Evolutionary conservation across 1,140 invertebrate genomes (phyloP).

Genomic region (Aphaenogaster rudis): DNA sequence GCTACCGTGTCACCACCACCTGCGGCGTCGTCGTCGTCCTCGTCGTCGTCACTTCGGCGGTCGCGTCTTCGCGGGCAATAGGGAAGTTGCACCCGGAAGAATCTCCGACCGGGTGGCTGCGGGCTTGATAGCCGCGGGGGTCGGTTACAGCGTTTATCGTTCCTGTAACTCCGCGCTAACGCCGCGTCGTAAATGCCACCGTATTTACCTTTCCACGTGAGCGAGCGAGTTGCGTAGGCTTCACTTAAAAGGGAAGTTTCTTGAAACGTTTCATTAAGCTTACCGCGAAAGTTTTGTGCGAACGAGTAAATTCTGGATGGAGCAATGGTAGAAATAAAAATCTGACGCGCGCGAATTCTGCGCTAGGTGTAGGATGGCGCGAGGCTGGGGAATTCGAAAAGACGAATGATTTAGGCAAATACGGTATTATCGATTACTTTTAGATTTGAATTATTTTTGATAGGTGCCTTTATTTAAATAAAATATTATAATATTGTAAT

Average conservation of each 20-base stretch:
- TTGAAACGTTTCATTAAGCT: conserved; percentile 60
- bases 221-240: conserved; percentile 47
- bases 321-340: conserved; percentile 27
- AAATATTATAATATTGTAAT: not conserved
- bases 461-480: not conserved
- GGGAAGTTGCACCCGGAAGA: conserved; percentile 66
- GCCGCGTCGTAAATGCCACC: conserved; percentile 64
- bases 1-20: not conserved
- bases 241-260: conserved; percentile 71
- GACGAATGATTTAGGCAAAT: not conserved
- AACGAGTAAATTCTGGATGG: conserved; percentile 38
- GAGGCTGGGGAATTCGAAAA: not conserved
- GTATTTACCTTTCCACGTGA: conserved; percentile 60
- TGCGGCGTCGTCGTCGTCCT: not conserved
- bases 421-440: not conserved
- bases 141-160: conserved; percentile 67
- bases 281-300: conserved; percentile 45
- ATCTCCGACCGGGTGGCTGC: conserved; percentile 8
- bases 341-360: conserved; percentile 13
- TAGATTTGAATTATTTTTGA: not conserved
- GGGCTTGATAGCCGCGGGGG: not conserved
- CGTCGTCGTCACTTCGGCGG: conserved; percentile 25
- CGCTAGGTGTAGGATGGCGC: not conserved
- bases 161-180: conserved; percentile 65
- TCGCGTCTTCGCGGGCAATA: conserved; percentile 68